A percentile compares a stretch with the other conserved stretches of the same genome.
phyloP scores from a whole-genome alignment of 2,797 vertebrate genomes.

The Pempheris klunzingeri region DNA sequence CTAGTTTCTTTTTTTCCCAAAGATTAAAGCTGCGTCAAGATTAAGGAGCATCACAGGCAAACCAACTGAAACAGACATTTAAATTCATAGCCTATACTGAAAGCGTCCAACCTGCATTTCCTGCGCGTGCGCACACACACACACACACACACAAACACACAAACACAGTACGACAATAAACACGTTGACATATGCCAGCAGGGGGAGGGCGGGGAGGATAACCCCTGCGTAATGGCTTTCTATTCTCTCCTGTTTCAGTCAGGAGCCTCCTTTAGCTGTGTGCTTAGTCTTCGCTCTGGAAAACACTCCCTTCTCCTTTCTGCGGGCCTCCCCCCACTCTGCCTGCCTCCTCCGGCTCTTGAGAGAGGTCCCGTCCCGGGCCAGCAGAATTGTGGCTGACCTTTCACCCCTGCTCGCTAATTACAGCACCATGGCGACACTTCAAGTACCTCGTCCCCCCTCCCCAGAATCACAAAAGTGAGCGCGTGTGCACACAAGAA shows the following conservation, averaged over 20 bases:
- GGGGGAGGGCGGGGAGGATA: slow-evolving; percentile 62
- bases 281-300: slow-evolving; percentile 64
- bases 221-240: slow-evolving; percentile 74
- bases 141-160: slow-evolving; percentile 29
- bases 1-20: slow-evolving; percentile 23
- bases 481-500: slow-evolving; percentile 44
- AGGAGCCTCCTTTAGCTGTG: slow-evolving; percentile 69
- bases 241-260: slow-evolving; percentile 72
- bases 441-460: slow-evolving; percentile 87
- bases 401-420: slow-evolving; percentile 92
- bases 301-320: slow-evolving; percentile 60
- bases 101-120: slow-evolving; percentile 29
- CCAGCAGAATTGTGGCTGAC: slow-evolving; percentile 89
- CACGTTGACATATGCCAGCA: slow-evolving; percentile 62
- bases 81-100: slow-evolving; percentile 50
- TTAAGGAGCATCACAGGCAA: slow-evolving; percentile 54
- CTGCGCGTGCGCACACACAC: slow-evolving; percentile 1
- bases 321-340: not conserved
- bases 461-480: slow-evolving; percentile 58
- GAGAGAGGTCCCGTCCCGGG: slow-evolving; percentile 88
- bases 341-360: slow-evolving; percentile 79
- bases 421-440: slow-evolving; percentile 94
- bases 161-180: slow-evolving; percentile 55
- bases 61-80: slow-evolving; percentile 50
- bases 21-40: slow-evolving; percentile 57